These are phyloP conservation scores for Trigoniulus corallinus DNA, from an alignment of 1,140 invertebrate genomes.

Conservation along the genomic window DNA sequence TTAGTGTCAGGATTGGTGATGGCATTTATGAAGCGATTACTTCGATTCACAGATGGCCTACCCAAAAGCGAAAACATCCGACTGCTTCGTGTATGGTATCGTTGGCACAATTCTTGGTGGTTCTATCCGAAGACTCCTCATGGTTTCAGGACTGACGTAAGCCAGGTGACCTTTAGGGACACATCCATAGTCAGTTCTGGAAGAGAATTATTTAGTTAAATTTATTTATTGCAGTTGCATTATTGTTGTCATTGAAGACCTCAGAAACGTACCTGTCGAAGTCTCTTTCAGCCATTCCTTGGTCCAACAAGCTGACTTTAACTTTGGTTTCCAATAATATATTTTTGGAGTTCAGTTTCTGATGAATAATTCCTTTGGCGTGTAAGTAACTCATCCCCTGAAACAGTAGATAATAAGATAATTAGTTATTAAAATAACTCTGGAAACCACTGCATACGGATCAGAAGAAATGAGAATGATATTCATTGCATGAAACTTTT, in stretches of 20 bases:
- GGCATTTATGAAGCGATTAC: neutral
- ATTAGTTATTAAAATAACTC: neutral
- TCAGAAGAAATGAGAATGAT: too few relatives aligned
- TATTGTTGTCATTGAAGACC: neutral
- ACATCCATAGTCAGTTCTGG: conserved; percentile 21
- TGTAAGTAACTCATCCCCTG: conserved; percentile 32
- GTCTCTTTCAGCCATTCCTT: conserved; percentile 21
- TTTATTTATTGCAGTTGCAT: neutral
- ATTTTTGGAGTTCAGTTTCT: conserved; percentile 28
- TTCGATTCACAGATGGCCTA: conserved; percentile 12
- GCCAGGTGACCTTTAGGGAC: conserved; percentile 23
- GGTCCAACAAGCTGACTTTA: conserved; percentile 29
- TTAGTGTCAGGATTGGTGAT: too few relatives aligned
- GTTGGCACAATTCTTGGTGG: conserved; percentile 18
- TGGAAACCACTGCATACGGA: too few relatives aligned
- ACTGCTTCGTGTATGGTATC: conserved; percentile 16
- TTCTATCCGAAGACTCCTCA: conserved; percentile 21
- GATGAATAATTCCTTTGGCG: conserved; percentile 30
- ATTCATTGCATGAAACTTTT: too few relatives aligned
- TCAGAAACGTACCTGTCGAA: conserved; percentile 12
- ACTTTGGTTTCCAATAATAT: conserved; percentile 29
- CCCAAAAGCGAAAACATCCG: conserved; percentile 30
- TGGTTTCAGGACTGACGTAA: conserved; percentile 28
- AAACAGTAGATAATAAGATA: neutral
- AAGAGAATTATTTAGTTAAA: conserved; percentile 1